These are phyloP conservation scores for Ibidorhyncha struthersii DNA, from an alignment of 2,113 vertebrate genomes.

Conservation along the genomic window DNA sequence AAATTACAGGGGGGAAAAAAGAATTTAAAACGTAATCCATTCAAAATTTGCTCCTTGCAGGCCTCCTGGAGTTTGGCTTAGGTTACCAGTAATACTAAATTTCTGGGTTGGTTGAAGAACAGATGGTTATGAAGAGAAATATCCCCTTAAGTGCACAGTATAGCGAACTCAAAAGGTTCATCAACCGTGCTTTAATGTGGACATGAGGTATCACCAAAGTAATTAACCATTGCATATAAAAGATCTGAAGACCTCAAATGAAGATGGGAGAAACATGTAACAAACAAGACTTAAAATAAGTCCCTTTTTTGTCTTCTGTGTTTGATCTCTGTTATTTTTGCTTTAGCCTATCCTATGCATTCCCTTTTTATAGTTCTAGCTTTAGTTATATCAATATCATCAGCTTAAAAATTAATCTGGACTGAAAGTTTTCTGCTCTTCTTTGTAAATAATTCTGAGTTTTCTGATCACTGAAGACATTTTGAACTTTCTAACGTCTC, in stretches of 20 bases:
- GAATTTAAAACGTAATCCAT: neutral
- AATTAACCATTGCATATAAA: neutral
- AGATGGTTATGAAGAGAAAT: slow-evolving; percentile 48
- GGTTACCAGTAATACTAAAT: neutral
- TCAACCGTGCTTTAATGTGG: neutral
- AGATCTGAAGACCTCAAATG: neutral
- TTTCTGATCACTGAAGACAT: neutral
- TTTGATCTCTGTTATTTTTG: neutral
- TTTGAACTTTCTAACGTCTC: neutral
- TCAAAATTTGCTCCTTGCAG: neutral
- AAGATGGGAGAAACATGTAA: neutral
- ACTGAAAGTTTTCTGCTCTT: neutral
- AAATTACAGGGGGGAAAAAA: neutral
- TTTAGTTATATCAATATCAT: neutral
- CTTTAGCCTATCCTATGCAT: neutral
- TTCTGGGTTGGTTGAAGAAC: slow-evolving; percentile 10
- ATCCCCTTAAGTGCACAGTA: slow-evolving; percentile 16
- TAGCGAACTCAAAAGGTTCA: slow-evolving; percentile 36
- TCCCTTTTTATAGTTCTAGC: neutral
- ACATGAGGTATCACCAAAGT: neutral
- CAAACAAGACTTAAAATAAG: neutral
- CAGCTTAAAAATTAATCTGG: neutral
- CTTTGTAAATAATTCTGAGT: neutral
- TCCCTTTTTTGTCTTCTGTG: neutral
- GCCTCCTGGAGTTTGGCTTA: slow-evolving; percentile 16